Evolutionary conservation across 2,113 vertebrate species (phyloP).

Genomic region (Aplodontia rufa): DNA sequence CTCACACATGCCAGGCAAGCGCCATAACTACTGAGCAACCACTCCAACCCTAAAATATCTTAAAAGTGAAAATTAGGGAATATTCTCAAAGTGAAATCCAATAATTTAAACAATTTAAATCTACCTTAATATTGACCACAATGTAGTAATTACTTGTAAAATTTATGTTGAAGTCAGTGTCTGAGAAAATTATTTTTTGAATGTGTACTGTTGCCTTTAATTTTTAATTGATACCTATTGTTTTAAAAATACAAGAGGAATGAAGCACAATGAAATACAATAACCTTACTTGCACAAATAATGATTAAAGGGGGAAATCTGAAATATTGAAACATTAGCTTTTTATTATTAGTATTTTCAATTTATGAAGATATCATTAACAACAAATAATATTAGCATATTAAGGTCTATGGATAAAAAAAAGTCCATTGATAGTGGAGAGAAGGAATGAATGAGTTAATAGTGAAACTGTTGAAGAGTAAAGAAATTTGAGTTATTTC

Average conservation of each 20-base stretch:
- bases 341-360: background rate
- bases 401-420: constrained; percentile 8
- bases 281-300: background rate
- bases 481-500: background rate
- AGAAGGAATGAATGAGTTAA: too few species aligned
- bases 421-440: background rate
- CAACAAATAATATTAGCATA: background rate
- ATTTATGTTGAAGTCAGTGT: background rate
- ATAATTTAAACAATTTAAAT: background rate
- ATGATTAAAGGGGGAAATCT: background rate
- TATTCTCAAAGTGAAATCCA: background rate
- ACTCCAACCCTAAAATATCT: too few species aligned
- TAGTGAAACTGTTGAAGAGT: background rate
- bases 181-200: background rate
- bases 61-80: background rate
- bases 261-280: background rate
- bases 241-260: background rate
- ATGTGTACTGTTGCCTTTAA: background rate
- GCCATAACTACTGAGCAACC: too few species aligned
- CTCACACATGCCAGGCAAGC: too few species aligned
- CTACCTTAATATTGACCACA: background rate
- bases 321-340: background rate
- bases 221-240: background rate
- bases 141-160: background rate
- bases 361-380: background rate